Evolutionary conservation across 2,888 invertebrate genomes (phyloP).

Genomic region (Eupithecia tripunctaria): DNA sequence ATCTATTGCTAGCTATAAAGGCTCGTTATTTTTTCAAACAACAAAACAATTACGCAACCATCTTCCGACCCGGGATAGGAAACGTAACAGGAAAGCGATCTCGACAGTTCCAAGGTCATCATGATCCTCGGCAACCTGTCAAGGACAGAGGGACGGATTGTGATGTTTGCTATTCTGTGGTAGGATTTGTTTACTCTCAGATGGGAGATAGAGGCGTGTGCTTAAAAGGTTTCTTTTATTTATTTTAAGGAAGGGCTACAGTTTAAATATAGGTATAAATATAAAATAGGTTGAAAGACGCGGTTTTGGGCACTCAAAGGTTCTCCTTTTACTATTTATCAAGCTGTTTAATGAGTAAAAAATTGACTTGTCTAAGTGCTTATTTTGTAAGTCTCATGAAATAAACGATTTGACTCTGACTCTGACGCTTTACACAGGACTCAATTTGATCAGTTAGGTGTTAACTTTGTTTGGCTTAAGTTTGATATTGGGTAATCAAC

Average conservation of each 20-base stretch:
- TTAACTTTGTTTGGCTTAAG: background rate
- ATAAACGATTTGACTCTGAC: too few relatives aligned
- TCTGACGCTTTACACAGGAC: background rate
- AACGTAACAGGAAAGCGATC: background rate
- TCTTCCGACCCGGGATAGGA: background rate
- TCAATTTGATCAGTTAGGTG: background rate
- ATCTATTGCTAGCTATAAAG: background rate
- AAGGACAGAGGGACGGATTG: background rate
- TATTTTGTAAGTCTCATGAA: too few relatives aligned
- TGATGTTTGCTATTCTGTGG: background rate
- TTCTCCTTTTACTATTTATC: too few relatives aligned
- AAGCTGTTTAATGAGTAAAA: too few relatives aligned
- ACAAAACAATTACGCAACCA: background rate
- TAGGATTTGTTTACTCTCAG: background rate
- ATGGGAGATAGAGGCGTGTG: background rate
- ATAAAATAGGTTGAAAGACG: too few relatives aligned
- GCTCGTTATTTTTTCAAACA: background rate
- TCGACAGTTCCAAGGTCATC: background rate
- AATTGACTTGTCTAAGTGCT: too few relatives aligned
- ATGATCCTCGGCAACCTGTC: background rate
- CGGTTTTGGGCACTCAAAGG: too few relatives aligned
- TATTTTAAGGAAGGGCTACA: too few relatives aligned
- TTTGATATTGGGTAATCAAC: too few relatives aligned
- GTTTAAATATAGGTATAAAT: too few relatives aligned
- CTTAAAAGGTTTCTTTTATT: background rate